Evolutionary conservation across 64 coral and sea anemone species (phyloP).

Genomic region (Hydrozoanthus tunicans): DNA sequence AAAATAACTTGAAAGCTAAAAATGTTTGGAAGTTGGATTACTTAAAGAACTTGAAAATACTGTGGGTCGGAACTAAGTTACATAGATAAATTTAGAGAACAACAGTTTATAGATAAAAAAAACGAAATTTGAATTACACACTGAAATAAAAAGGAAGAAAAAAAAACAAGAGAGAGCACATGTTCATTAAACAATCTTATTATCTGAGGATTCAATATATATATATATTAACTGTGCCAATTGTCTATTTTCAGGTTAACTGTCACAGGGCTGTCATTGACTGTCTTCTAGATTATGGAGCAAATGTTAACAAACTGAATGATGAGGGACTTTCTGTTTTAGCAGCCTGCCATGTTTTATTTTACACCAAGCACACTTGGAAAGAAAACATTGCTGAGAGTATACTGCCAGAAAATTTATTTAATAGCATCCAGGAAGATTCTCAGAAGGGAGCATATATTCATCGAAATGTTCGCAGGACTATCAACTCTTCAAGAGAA

Average conservation of each 20-base stretch:
- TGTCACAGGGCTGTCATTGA: conserved; percentile 95
- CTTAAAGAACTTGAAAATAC: too few relatives aligned
- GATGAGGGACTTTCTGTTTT: conserved; percentile 94
- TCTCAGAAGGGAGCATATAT: conserved; percentile 77
- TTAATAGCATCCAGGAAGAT: conserved; percentile 90
- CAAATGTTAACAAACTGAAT: conserved; percentile 98
- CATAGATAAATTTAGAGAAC: too few relatives aligned
- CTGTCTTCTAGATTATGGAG: conserved; percentile 95
- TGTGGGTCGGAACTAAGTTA: too few relatives aligned
- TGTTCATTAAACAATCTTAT: too few relatives aligned
- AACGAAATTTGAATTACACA: too few relatives aligned
- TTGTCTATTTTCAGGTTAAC: conserved; percentile 67
- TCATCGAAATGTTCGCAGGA: conserved; percentile 75
- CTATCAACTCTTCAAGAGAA: background rate
- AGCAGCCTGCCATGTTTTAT: conserved; percentile 97
- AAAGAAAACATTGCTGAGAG: conserved; percentile 97
- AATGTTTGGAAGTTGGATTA: too few relatives aligned
- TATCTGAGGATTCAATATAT: too few relatives aligned
- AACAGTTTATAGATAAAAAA: too few relatives aligned
- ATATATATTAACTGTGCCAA: background rate
- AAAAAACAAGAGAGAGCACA: too few relatives aligned
- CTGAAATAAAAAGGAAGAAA: too few relatives aligned
- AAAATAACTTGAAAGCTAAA: too few relatives aligned
- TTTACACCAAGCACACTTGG: conserved; percentile 99
- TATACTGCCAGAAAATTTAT: conserved; percentile 81